Evolutionary conservation across 2,888 invertebrate species (phyloP).

Genomic region (Lochmaea crataegi): DNA sequence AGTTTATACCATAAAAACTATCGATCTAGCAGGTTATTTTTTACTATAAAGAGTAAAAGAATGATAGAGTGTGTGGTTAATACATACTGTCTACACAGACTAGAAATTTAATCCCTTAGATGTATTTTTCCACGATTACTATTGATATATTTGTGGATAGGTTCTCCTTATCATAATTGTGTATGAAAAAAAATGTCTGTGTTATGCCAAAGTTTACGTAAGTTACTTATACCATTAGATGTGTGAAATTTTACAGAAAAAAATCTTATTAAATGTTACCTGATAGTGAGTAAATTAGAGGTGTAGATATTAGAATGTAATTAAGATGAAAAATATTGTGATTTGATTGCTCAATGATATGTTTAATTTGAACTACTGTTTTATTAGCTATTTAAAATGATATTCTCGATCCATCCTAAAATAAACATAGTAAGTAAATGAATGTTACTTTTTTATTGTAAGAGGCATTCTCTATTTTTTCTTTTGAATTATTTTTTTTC

Average conservation of each 20-base stretch:
- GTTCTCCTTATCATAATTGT: background rate
- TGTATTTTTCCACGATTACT: background rate
- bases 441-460: background rate
- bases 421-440: background rate
- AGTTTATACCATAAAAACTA: too few species aligned
- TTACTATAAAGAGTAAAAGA: too few species aligned
- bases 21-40: too few species aligned
- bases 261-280: conserved; percentile 20
- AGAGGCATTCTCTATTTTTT: too few species aligned
- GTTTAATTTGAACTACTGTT: conserved; percentile 19
- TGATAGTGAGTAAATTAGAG: conserved; percentile 10
- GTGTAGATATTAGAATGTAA: background rate
- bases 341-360: conserved; percentile 30
- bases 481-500: too few species aligned
- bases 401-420: conserved; percentile 16
- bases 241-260: conserved; percentile 14
- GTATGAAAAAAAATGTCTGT: conserved; percentile 9
- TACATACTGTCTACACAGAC: too few species aligned
- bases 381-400: conserved; percentile 8
- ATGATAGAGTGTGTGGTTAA: too few species aligned
- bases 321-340: conserved; percentile 24
- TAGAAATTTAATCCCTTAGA: background rate
- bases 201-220: conserved; percentile 18
- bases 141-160: background rate
- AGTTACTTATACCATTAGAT: conserved; percentile 13